Evolutionary conservation across 2,797 vertebrate species (phyloP), one percentile per base, ranked within the genome.

Genomic region (Anguilla pacifica): DNA sequence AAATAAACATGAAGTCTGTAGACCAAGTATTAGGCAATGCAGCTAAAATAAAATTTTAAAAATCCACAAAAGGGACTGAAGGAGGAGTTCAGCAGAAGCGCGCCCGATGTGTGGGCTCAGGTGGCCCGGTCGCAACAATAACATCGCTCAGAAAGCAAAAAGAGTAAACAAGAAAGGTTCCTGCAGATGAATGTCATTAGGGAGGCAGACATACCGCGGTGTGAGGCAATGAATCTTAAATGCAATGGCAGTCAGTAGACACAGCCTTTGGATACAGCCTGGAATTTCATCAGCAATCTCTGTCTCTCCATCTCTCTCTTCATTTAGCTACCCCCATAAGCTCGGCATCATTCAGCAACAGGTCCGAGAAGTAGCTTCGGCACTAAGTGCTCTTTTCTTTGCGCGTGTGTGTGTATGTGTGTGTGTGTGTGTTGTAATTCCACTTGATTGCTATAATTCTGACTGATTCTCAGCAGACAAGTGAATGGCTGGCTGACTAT

Each of bases 11-110:
- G 61, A 22, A n/a, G 61, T 67, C 61, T 67, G 61, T n/a, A n/a
- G 88, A 25, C 43, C 67, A 39, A 88, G 81, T 86, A 49, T 85
- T 90, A 79, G 79, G 87, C 88, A 87, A 84, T 70, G 35, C 13
- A 13, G 61, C 61, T 5, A n/a, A 25, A 67, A n/a, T 67, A 25
- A 25, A 35, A 25, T 10, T 0, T 1, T n/a, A 67, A 67, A 25
- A n/a, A 67, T 6, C 61, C 25, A n/a, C 61, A 67, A n/a, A n/a
- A 67, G 22, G 3, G 22, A 4, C 61, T 64, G 57, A 15, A 15
- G 57, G 57, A 19, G 57, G 57, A 59, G 57, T 17, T 59, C 19
- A 59, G 61, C 61, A 4, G 61, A 2, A 25, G 61, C 61, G 11
- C 53, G 7, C 10, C 61, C n/a, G 61, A 67, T n/a, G 25, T 7